Conservation (phyloP, 2,797 vertebrate genomes). For the Acanthopagrus latus region DNA sequence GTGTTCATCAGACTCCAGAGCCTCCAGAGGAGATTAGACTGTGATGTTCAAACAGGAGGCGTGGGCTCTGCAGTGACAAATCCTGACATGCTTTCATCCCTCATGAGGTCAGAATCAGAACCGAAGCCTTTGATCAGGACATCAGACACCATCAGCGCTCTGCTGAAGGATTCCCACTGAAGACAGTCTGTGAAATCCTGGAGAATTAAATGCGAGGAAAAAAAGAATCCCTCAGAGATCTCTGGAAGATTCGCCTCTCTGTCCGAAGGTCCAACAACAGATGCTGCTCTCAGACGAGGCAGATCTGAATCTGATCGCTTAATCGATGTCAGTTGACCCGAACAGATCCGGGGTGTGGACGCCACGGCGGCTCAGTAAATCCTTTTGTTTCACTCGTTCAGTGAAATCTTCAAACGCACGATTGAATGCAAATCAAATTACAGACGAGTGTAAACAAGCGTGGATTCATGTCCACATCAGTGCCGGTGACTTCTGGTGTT, state of each 20-base stretch:
- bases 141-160: slow-evolving; percentile 49
- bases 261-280: slow-evolving; percentile 12
- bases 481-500: too few species aligned
- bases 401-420: neutral
- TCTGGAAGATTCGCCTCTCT: neutral
- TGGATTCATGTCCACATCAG: too few species aligned
- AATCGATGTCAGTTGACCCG: slow-evolving; percentile 1
- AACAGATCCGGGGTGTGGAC: neutral
- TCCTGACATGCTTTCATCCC: slow-evolving; percentile 46
- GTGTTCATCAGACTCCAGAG: slow-evolving; percentile 27
- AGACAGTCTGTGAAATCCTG: slow-evolving; percentile 18
- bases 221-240: neutral
- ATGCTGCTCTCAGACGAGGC: slow-evolving; percentile 10
- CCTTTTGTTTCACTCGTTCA: neutral
- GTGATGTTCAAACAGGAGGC: slow-evolving; percentile 51
- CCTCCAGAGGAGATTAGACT: slow-evolving; percentile 37
- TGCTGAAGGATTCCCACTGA: slow-evolving; percentile 31
- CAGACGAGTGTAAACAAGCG: too few species aligned
- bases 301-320: neutral
- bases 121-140: slow-evolving; percentile 51
- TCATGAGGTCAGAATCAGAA: slow-evolving; percentile 33
- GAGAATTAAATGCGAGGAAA: neutral
- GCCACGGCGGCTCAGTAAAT: neutral
- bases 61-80: slow-evolving; percentile 19
- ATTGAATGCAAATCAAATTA: too few species aligned